Evolutionary conservation across 2,113 vertebrate species (phyloP).

Genomic region (Scartelaos histophorus): DNA sequence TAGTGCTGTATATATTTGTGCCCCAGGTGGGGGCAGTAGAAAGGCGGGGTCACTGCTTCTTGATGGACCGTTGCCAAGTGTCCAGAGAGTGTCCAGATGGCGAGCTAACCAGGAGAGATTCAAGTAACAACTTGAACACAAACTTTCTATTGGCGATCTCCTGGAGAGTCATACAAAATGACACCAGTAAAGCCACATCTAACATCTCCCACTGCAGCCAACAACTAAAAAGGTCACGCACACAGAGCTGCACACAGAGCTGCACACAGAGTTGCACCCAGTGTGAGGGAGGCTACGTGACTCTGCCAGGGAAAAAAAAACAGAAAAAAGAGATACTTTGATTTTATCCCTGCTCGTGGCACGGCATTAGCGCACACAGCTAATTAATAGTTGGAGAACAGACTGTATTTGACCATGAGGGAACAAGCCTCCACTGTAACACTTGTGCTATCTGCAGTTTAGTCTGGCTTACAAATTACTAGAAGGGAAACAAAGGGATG

Average conservation of each 20-base stretch:
- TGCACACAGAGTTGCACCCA: constrained; percentile 15
- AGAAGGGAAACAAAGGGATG: not conserved
- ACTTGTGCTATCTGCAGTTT: not conserved
- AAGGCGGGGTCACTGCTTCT: constrained; percentile 38
- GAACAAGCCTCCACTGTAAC: not conserved
- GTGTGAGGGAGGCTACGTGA: not conserved
- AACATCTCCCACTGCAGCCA: constrained; percentile 36
- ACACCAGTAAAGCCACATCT: constrained; percentile 35
- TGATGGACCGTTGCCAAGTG: constrained; percentile 55
- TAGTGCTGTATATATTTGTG: constrained; percentile 48
- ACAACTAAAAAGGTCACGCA: constrained; percentile 37
- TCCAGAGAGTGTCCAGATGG: constrained; percentile 45
- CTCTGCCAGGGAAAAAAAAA: not conserved
- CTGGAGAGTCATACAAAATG: constrained; percentile 42
- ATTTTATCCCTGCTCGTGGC: not conserved
- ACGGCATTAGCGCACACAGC: not conserved
- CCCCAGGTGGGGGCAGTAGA: constrained; percentile 36
- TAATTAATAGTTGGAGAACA: constrained; percentile 8
- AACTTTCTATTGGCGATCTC: constrained; percentile 36
- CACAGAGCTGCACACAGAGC: constrained; percentile 17
- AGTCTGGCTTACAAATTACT: not conserved
- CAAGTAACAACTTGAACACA: constrained; percentile 54
- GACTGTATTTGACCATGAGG: constrained; percentile 2
- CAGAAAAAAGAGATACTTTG: not conserved
- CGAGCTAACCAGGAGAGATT: constrained; percentile 41